A percentile compares a stretch with the other conserved stretches of the same genome.
Conservation (phyloP, 2,888 invertebrate genomes). For the Sepioteuthis lessoniana region DNA sequence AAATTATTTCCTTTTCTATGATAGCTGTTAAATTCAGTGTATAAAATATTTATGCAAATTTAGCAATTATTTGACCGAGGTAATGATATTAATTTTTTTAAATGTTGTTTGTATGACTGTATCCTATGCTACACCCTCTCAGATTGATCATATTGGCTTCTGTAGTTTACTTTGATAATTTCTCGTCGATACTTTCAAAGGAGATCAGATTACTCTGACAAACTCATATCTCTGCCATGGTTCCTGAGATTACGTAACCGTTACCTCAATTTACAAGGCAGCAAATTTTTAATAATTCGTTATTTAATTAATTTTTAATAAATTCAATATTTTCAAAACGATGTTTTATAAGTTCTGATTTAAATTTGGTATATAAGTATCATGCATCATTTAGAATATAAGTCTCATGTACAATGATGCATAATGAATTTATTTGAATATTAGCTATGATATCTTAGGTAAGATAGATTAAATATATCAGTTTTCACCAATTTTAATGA, state of each 20-base stretch:
- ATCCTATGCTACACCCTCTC: not conserved
- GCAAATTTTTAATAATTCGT: not conserved
- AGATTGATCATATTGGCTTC: not conserved
- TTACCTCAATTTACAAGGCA: slow-evolving; percentile 21
- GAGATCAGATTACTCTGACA: not conserved
- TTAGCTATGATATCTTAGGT: not conserved
- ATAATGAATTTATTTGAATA: not conserved
- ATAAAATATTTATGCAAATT: no score
- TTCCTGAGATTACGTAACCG: not conserved
- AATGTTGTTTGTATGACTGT: not conserved
- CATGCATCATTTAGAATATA: not conserved
- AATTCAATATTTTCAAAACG: no score
- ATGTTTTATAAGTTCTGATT: no score
- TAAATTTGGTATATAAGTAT: no score
- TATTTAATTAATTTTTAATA: no score
- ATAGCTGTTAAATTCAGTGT: no score
- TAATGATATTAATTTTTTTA: no score
- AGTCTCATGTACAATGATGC: no score
- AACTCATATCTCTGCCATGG: not conserved
- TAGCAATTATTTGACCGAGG: no score
- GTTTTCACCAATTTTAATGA: no score
- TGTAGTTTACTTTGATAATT: not conserved
- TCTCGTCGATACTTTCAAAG: slow-evolving; percentile 13
- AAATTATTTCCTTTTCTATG: no score
- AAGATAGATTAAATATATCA: not conserved